Evolutionary conservation across 2,888 invertebrate genomes (phyloP), one percentile per base, ranked within the genome.

Genomic region (Esperia sulphurella): DNA sequence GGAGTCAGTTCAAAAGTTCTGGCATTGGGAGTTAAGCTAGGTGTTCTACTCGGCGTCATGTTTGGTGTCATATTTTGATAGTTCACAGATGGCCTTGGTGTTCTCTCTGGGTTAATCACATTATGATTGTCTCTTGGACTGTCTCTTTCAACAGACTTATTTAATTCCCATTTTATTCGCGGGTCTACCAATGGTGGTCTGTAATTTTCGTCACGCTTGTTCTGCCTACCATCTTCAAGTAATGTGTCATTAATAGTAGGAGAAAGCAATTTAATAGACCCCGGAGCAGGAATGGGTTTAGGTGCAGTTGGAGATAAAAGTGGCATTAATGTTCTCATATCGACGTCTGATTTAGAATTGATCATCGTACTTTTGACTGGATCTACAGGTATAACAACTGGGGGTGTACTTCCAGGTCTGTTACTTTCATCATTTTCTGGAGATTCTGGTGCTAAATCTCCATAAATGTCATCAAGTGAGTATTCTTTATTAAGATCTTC

Each of bases 301-400:
- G 14, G 30, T 10, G 46, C 14, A 42, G 49, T 52, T 8, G 59
- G 49, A 40, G 73, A 64, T 43, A 64, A 31, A 28, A 54, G 51
- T 33, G 75, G 61, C 30, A 61, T 48, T 46, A 75, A 51, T 39
- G 61, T 68, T 63, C 88, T 78, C 84, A 89, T 86, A 57, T 89
- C 88, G 38, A 84, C 53, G 58, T 89, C 88, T 30, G 52, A 30
- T 56, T 68, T 75, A 12, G 71, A 57, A 50, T 49, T 57, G 5
- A 58, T 59, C 14, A 59, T 49, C 12, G 56, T 33, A 5, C 63
- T 49, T 57, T 81, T 75, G 1, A 84, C 61, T n/a, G 84, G 84
- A 53, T 88, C 86, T 28, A 52, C 68, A 1, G 88, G 87, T 63
- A 86, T 88, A 50, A 88, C 80, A 13, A 87, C 68, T n/a, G 88